Conservation (phyloP, 1,140 invertebrate genomes). For the Drosophila mauritiana region DNA sequence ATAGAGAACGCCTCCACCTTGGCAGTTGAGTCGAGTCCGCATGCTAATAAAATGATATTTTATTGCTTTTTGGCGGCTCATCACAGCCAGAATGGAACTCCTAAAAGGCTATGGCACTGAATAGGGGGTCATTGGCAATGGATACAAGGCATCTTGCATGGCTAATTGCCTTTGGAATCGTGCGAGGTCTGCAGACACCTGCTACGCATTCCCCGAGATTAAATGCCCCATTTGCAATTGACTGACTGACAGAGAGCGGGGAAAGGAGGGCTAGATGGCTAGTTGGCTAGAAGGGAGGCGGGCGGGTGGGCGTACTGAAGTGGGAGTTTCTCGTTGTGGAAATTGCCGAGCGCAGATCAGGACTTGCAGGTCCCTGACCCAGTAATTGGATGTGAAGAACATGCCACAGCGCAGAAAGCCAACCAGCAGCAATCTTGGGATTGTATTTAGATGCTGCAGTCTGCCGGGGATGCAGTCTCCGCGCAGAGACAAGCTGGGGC, state of each 20-base stretch:
- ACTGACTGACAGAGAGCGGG: slow-evolving; percentile 31
- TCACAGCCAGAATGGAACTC: slow-evolving; percentile 35
- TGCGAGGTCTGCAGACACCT: slow-evolving; percentile 45
- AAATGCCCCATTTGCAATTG: slow-evolving; percentile 64
- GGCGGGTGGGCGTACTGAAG: slow-evolving; percentile 2
- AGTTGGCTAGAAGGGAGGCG: not conserved
- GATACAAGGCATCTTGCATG: slow-evolving; percentile 21
- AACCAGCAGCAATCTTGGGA: slow-evolving; percentile 30
- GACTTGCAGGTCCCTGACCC: slow-evolving; percentile 79
- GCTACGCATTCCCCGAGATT: slow-evolving; percentile 60
- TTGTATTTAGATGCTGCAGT: slow-evolving; percentile 4
- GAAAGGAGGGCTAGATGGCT: not conserved
- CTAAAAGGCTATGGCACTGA: not conserved
- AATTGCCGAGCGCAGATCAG: slow-evolving; percentile 67
- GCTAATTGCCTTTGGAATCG: slow-evolving; percentile 65
- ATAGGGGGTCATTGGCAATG: slow-evolving; percentile 3
- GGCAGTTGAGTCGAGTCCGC: slow-evolving; percentile 19
- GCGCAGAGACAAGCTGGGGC: slow-evolving; percentile 21
- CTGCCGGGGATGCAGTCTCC: not conserved
- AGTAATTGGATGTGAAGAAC: slow-evolving; percentile 78
- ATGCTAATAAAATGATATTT: slow-evolving; percentile 75
- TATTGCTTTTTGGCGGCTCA: slow-evolving; percentile 74
- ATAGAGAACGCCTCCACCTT: slow-evolving; percentile 44
- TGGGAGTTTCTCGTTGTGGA: slow-evolving; percentile 39
- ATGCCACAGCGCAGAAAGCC: slow-evolving; percentile 44